Base-by-base conservation (phyloP, 1,140 invertebrate species). In the Drosophila bocqueti region DNA sequence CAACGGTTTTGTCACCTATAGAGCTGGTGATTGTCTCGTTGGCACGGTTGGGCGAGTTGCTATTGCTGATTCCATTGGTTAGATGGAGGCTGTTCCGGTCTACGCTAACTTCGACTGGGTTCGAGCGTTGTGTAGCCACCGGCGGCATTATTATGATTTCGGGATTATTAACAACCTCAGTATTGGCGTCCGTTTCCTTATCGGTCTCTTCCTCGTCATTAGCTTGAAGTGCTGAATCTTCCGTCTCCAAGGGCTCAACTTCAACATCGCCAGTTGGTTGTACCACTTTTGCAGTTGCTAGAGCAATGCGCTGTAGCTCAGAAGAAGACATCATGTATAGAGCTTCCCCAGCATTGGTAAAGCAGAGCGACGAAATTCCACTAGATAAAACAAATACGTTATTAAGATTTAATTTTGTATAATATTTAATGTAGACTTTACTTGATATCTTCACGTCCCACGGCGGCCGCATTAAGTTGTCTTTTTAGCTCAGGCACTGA, bases 371-470 rank as follows among this genome's bases (percentile, higher is more conserved):
- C 21, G 97, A 97, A 93, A 99, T 99, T 3, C 98, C 98, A 93
- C 98, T 99, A 91, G 49, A 94, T 94, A 73, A 83, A 10, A 69
- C 26, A 42, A 46, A 43, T 40, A 4, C 10, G 3, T 4, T 60
- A 10, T 34, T 42, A 57, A 21, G 13, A 24, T n/a, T 16, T 21
- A 13, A 11, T 21, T 11, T 45, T 18, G 5, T 38, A 38, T 38
- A 13, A 13, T 38, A 13, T 38, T 38, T 38, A 38, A 38, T 38
- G 36, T 24, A 18, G 16, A 94, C 95, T 94, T n/a, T 93, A 98
- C 98, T 98, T 98, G 71, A 99, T 98, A 93, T 99, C 98, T 93
- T 99, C 98, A 81, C 97, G 95, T 92, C 97, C 96, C 15, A 99
- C 96, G 34, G 97, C 97, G 49, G 97, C 96, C 4, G 96, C 96